Evolutionary conservation across 2,113 vertebrate genomes (phyloP).

Genomic region (Otis tarda): DNA sequence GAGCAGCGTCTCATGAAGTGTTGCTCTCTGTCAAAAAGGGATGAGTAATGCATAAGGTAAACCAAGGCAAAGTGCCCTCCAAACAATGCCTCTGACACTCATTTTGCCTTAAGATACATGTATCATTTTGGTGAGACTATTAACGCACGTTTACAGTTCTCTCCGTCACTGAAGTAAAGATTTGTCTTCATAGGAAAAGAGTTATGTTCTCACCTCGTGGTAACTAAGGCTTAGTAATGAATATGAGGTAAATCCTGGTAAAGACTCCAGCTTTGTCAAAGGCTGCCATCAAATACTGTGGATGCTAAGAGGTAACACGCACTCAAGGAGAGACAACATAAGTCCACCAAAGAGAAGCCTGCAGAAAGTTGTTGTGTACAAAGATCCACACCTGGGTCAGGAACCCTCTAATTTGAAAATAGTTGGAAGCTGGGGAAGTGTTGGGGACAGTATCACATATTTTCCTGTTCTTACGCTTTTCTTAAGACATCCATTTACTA

Average conservation of each 20-base stretch:
- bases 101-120: background rate
- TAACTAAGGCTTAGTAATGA: background rate
- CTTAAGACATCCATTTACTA: background rate
- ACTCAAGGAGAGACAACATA: background rate
- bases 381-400: background rate
- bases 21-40: background rate
- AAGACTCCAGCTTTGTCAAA: background rate
- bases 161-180: background rate
- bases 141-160: background rate
- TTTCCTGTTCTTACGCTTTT: background rate
- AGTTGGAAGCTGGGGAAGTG: background rate
- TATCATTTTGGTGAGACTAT: background rate
- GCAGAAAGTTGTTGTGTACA: background rate
- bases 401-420: background rate
- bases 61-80: background rate
- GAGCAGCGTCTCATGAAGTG: background rate
- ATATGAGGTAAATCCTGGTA: background rate
- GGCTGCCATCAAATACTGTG: fast-evolving
- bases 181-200: background rate
- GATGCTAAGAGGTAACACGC: fast-evolving
- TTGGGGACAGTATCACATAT: background rate
- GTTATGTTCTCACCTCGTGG: background rate
- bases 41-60: background rate
- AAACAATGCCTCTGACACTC: background rate
- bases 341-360: background rate